Evolutionary conservation across 2,113 vertebrate genomes (phyloP).

Genomic region (Xiphias gladius): DNA sequence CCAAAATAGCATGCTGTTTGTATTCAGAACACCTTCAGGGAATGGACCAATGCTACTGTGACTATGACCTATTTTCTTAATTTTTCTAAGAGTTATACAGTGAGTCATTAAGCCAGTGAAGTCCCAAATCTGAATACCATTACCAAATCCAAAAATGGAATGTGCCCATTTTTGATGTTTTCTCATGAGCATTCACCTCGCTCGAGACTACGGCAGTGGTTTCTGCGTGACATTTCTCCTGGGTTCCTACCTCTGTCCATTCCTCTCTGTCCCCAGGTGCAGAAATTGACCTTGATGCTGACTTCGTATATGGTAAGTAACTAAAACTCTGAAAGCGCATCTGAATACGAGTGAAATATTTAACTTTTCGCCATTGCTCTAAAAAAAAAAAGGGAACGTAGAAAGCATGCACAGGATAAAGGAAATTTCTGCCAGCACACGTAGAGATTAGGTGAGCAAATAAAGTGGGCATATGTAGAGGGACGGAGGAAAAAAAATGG

Average conservation of each 20-base stretch:
- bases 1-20: neutral
- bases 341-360: constrained; percentile 6
- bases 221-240: neutral
- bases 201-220: neutral
- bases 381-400: neutral
- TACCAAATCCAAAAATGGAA: neutral
- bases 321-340: neutral
- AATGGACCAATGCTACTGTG: neutral
- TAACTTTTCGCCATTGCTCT: neutral
- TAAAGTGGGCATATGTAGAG: neutral
- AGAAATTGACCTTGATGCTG: constrained; percentile 73
- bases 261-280: constrained; percentile 57
- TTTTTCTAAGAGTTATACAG: neutral
- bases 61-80: constrained; percentile 9
- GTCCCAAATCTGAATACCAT: neutral
- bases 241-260: constrained; percentile 2
- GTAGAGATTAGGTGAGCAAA: neutral
- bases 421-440: neutral
- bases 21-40: neutral
- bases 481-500: neutral
- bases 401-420: neutral
- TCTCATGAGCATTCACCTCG: neutral
- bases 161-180: neutral
- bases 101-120: neutral
- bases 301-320: constrained; percentile 84